Evolutionary conservation across 2,888 invertebrate species (phyloP).

Genomic region (Drosophila meridiana): DNA sequence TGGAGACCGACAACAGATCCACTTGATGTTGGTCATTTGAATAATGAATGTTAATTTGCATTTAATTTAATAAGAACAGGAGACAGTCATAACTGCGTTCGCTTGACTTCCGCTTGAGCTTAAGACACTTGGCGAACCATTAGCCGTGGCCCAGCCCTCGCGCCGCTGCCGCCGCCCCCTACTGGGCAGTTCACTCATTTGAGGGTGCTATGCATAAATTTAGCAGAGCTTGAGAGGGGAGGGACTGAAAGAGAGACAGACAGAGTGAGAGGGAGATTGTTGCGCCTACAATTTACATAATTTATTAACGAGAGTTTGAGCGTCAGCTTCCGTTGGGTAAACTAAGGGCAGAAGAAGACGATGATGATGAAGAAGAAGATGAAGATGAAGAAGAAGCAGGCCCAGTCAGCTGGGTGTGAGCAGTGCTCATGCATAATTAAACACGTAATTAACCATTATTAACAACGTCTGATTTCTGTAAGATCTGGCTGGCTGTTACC

Average conservation of each 20-base stretch:
- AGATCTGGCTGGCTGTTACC: constrained; percentile 57
- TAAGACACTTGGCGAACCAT: constrained; percentile 62
- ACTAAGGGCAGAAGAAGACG: constrained; percentile 28
- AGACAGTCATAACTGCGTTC: constrained; percentile 57
- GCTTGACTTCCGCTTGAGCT: constrained; percentile 66
- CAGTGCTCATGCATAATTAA: constrained; percentile 75
- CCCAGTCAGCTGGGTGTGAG: constrained; percentile 31
- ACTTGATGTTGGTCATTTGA: constrained; percentile 37
- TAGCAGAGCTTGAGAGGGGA: constrained; percentile 7
- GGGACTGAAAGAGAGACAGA: neutral
- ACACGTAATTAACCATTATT: constrained; percentile 81
- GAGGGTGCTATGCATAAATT: constrained; percentile 62
- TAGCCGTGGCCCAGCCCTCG: constrained; percentile 15
- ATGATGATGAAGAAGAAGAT: neutral
- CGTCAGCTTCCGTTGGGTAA: constrained; percentile 69
- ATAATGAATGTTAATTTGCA: constrained; percentile 63
- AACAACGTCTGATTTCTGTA: constrained; percentile 76
- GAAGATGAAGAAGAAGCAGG: neutral
- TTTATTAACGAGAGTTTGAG: constrained; percentile 78
- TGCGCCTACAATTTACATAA: constrained; percentile 78
- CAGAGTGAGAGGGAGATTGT: constrained; percentile 45
- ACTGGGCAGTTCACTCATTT: constrained; percentile 18
- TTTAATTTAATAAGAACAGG: constrained; percentile 65
- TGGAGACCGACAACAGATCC: neutral
- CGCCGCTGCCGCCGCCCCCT: neutral